A percentile compares a stretch with the other conserved stretches of the same genome.
Evolutionary conservation across 2,113 vertebrate species (phyloP).

Genomic region (Anhinga anhinga): DNA sequence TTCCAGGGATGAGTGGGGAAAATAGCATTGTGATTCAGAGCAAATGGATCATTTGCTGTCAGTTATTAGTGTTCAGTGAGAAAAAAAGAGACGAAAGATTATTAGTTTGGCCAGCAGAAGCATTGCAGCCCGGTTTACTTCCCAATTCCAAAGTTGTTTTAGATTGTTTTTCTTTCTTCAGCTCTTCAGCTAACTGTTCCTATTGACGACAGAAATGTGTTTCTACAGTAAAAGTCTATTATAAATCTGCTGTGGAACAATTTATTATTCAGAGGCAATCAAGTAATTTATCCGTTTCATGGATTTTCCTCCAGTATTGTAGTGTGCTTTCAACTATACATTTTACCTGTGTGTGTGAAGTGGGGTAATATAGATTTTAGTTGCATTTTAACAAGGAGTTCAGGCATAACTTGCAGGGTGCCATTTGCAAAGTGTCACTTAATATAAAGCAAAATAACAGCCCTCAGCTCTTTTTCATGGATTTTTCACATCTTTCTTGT

Average conservation of each 20-base stretch:
- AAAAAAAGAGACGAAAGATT: background rate
- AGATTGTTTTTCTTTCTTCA: background rate
- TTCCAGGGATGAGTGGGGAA: background rate
- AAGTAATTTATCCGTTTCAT: background rate
- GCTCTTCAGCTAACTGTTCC: background rate
- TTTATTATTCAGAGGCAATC: constrained; percentile 15
- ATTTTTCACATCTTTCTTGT: background rate
- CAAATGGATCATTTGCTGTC: background rate
- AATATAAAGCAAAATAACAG: constrained; percentile 21
- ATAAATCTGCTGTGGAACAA: background rate
- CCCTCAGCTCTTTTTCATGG: background rate
- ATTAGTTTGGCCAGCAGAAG: background rate
- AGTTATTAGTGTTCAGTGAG: background rate
- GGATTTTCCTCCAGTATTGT: background rate
- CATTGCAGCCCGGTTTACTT: background rate
- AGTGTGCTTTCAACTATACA: background rate
- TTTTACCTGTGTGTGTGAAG: background rate
- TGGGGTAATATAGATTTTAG: background rate
- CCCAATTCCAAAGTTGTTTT: constrained; percentile 8
- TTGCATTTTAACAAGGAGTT: constrained; percentile 28
- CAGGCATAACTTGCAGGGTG: constrained; percentile 20
- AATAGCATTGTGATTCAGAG: background rate
- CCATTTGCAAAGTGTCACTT: constrained; percentile 40
- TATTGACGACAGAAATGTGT: background rate
- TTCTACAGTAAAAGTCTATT: background rate